These are phyloP conservation scores for Hyaena hyaena DNA, from an alignment of 2,113 vertebrate genomes.

Conservation along the genomic window DNA sequence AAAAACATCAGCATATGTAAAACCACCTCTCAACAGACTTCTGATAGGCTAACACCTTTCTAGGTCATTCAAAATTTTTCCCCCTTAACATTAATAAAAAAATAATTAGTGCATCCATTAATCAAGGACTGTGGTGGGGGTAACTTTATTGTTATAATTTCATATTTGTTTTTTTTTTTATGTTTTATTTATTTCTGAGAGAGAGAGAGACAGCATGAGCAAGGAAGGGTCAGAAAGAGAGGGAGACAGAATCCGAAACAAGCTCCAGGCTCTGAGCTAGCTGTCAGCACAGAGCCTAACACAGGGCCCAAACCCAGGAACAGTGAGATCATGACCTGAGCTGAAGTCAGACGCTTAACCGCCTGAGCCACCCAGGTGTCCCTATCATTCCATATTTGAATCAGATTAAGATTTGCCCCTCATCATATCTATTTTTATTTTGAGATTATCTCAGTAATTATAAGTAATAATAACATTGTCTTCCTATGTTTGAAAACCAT, in stretches of 20 bases:
- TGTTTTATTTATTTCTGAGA: no score
- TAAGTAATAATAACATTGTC: background rate
- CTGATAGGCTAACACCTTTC: background rate
- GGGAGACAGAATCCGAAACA: no score
- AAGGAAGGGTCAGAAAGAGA: no score
- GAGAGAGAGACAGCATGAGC: no score
- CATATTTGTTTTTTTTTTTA: background rate
- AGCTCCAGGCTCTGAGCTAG: no score
- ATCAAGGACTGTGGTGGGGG: background rate
- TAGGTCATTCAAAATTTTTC: background rate
- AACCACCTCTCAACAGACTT: background rate
- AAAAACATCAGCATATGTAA: background rate
- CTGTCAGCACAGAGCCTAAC: no score
- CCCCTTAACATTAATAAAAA: background rate
- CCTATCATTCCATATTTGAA: background rate
- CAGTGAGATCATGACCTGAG: no score
- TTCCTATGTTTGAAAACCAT: constrained; percentile 28
- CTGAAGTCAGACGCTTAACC: no score
- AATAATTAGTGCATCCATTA: background rate
- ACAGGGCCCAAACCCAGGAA: no score
- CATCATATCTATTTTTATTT: background rate
- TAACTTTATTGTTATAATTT: background rate
- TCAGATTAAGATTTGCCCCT: background rate
- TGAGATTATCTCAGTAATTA: background rate
- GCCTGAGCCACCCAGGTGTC: no score